Base-by-base conservation (phyloP, 2,113 vertebrate species). In the Platanista minor region DNA sequence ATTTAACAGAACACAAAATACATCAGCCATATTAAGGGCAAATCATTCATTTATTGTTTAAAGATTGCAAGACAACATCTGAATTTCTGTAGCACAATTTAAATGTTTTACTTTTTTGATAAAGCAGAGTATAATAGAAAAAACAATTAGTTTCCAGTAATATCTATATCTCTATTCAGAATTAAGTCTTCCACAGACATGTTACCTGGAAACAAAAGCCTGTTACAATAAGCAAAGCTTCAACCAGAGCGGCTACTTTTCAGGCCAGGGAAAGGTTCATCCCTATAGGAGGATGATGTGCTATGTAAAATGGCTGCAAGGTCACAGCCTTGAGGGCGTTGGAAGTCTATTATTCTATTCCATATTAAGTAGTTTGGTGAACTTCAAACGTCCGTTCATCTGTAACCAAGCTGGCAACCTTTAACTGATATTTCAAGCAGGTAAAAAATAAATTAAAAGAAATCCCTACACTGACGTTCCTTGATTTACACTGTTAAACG, bases 31-130 rank as follows among this genome's bases (percentile, higher is more conserved):
- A 46, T 96, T 90, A 87, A 85, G 93, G 95, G 83, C 91, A 98
- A 97, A 98, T 97, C 89, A 96, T 97, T 96, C 92, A 95, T 98
- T 98, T 97, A 97, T 98, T 98, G 81, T 96, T 97, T 96, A 97
- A 97, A 96, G 95, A 97, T 91, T 14, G 64, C 97, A 98, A 97
- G 98, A 98, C 96, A 97, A 97, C 91, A 98, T 93, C 80, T 97
- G 96, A 86, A 97, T 97, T 97, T 97, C 95, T 95, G 91, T 91
- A 98, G 96, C 97, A 98, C 91, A 94, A 97, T 97, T 97, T 98
- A 95, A 97, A 96, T 96, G 95, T 94, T 97, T 98, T 97, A 98
- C 97, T 97, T 97, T 90, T 97, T 91, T 95, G 93, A 98, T 97
- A 98, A 97, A 98, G 95, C 98, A 93, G 91, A 96, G 36, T 96